Base-by-base conservation (phyloP, 2,797 vertebrate species). In the Melopsittacus undulatus region DNA sequence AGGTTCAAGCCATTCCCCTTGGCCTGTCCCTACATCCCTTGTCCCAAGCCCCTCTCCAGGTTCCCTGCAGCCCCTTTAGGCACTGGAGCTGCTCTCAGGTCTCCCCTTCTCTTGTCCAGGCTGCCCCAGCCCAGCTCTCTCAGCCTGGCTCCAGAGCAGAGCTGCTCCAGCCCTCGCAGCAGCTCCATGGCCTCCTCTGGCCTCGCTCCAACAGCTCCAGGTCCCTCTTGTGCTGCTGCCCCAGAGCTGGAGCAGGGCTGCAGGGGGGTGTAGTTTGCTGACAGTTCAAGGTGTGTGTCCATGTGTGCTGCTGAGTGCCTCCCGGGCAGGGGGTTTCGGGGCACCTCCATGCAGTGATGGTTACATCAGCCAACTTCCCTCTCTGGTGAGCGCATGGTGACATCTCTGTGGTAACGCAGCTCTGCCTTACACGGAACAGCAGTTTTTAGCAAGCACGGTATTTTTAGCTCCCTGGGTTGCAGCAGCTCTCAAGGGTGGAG, bases 381-480 rank as follows among this genome's bases (percentile, higher is more conserved):
- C 70, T 38, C 79, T 20, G 64, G 79, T 21, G 52, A 42, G 1
- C 45, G 82, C 0, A 1, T 45, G 79, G 24, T 67, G 48, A 69
- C 52, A 29, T 77, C 79, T 61, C 76, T 45, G 80, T 84, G 87
- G 73, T n/a, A 83, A 69, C 21, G 27, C 30, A 27, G 45, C 87
- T 61, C 52, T 11, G 29, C 83, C 93, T 72, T 92, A 3, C 8
- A 45, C n/a, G 84, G 75, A 45, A n/a, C 70, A 82, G 75, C 43
- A 15, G 48, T 87, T 92, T 92, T 74, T 80, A 80, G 89, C 84
- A 90, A 83, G 56, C 5, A 1, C 59, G 40, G 56, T 94, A 75
- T 92, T 92, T 94, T 90, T 95, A 93, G 81, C 59, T 73, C 51
- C 18, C 46, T 18, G 83, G 73, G 83, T 30, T 82, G 63, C 49